Evolutionary conservation across 2,888 invertebrate genomes (phyloP).

Genomic region (Oeneis ivallda): DNA sequence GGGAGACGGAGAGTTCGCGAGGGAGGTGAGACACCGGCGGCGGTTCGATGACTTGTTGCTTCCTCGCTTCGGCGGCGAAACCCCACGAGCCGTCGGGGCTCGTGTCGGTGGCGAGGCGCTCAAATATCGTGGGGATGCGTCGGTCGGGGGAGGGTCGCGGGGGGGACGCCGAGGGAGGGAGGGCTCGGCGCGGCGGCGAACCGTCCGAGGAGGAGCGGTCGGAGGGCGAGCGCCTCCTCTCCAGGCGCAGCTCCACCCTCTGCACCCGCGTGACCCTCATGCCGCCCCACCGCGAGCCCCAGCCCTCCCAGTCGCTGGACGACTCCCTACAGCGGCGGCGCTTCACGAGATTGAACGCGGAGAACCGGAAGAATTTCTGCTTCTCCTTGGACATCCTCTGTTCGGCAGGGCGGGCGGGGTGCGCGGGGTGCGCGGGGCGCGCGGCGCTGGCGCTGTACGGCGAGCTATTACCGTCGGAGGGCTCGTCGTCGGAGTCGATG

Average conservation of each 20-base stretch:
- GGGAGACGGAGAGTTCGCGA: conserved; percentile 14
- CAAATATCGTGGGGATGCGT: conserved; percentile 43
- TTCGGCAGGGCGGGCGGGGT: conserved; percentile 77
- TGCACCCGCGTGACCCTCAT: conserved; percentile 69
- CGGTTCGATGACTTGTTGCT: conserved; percentile 44
- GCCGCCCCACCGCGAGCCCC: conserved; percentile 58
- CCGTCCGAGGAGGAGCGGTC: conserved; percentile 30
- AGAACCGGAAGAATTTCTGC: conserved; percentile 92
- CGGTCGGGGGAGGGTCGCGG: conserved; percentile 35
- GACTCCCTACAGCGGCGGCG: conserved; percentile 64
- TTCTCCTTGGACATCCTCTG: conserved; percentile 92
- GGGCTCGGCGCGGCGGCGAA: conserved; percentile 27
- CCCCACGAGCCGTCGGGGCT: conserved; percentile 62
- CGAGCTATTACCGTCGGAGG: conserved; percentile 76
- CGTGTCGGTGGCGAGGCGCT: conserved; percentile 49
- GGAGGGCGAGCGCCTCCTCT: conserved; percentile 46
- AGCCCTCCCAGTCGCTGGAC: conserved; percentile 69
- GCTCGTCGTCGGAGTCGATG: conserved; percentile 70
- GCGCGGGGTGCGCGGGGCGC: conserved; percentile 68
- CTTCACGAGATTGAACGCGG: conserved; percentile 88
- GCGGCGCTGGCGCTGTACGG: conserved; percentile 36
- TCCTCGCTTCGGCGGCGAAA: conserved; percentile 77
- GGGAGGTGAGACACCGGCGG: not conserved
- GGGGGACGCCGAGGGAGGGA: conserved; percentile 31
- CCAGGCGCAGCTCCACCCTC: conserved; percentile 62